Percentiles rank a stretch among this genome's conserved stretches.
phyloP scores from a whole-genome alignment of 1,140 invertebrate species.

The Capitella teleta region DNA sequence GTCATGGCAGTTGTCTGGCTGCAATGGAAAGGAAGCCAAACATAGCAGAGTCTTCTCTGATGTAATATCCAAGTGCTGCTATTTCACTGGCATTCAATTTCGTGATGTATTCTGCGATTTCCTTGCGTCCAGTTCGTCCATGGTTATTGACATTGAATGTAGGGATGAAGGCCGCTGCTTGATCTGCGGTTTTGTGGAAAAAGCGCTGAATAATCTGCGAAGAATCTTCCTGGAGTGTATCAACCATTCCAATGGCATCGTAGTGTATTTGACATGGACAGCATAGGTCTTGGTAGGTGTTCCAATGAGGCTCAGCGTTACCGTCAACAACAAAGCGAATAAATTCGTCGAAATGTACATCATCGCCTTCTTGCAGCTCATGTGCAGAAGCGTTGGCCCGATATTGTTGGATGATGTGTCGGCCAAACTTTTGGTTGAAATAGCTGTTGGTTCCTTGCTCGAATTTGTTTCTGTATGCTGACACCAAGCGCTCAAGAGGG shows the following conservation, averaged over 20 bases:
- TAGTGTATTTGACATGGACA: slow-evolving; percentile 77
- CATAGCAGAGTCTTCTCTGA: too few relatives aligned
- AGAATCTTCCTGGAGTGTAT: slow-evolving; percentile 63
- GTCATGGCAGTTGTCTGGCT: too few relatives aligned
- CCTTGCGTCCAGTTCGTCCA: too few relatives aligned
- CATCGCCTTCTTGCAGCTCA: slow-evolving; percentile 62
- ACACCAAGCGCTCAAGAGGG: slow-evolving; percentile 79
- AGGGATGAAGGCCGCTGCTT: too few relatives aligned
- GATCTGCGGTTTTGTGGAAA: too few relatives aligned
- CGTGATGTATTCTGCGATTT: too few relatives aligned
- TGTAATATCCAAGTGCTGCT: too few relatives aligned
- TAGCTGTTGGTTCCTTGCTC: slow-evolving; percentile 55
- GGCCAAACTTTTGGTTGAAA: slow-evolving; percentile 68
- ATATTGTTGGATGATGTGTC: slow-evolving; percentile 65
- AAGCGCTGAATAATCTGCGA: too few relatives aligned
- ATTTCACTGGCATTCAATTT: too few relatives aligned
- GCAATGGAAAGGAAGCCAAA: too few relatives aligned
- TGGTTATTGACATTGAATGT: too few relatives aligned
- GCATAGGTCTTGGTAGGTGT: slow-evolving; percentile 66
- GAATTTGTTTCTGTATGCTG: slow-evolving; percentile 82
- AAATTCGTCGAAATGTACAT: slow-evolving; percentile 80
- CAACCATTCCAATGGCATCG: slow-evolving; percentile 82
- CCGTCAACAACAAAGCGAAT: slow-evolving; percentile 63
- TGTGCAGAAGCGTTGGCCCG: slow-evolving; percentile 57
- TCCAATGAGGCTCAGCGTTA: slow-evolving; percentile 91